phyloP scores from a whole-genome alignment of 2,797 vertebrate species.

The Pyrocephalus nanus region DNA sequence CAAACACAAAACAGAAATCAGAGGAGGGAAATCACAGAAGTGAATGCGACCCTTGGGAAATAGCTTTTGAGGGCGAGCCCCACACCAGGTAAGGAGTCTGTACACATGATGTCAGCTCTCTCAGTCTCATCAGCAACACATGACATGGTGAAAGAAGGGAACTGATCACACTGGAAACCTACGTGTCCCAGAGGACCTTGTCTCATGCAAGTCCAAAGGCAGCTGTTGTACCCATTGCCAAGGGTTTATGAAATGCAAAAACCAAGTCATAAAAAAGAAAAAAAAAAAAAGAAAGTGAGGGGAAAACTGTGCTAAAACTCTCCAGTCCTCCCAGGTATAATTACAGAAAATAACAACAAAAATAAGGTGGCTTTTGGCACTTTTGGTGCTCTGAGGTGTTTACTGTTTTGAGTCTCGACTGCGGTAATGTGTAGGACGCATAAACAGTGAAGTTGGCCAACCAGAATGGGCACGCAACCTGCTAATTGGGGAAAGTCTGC shows the following conservation, averaged over 20 bases:
- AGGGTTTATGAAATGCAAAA: neutral
- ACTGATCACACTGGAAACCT: neutral
- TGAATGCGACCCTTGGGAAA: fast-evolving
- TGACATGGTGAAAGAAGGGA: neutral
- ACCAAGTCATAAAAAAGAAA: neutral
- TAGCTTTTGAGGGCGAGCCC: neutral
- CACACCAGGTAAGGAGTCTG: fast-evolving
- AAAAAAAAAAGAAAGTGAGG: neutral
- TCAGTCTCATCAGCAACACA: neutral
- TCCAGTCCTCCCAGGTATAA: constrained; percentile 30
- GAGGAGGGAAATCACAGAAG: neutral
- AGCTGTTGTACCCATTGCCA: neutral
- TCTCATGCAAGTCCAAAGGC: neutral
- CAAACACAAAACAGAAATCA: neutral
- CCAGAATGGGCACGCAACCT: neutral
- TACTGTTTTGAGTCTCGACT: constrained; percentile 35
- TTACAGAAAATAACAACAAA: constrained; percentile 55
- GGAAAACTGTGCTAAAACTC: neutral
- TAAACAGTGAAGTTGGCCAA: neutral
- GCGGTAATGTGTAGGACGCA: neutral
- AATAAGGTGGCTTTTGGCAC: constrained; percentile 40
- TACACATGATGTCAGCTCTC: fast-evolving
- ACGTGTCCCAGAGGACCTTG: neutral
- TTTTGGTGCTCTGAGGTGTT: constrained; percentile 2
- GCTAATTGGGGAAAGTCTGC: constrained; percentile 35